Evolutionary conservation across 2,888 invertebrate genomes (phyloP).

Genomic region (Meta bourneti): DNA sequence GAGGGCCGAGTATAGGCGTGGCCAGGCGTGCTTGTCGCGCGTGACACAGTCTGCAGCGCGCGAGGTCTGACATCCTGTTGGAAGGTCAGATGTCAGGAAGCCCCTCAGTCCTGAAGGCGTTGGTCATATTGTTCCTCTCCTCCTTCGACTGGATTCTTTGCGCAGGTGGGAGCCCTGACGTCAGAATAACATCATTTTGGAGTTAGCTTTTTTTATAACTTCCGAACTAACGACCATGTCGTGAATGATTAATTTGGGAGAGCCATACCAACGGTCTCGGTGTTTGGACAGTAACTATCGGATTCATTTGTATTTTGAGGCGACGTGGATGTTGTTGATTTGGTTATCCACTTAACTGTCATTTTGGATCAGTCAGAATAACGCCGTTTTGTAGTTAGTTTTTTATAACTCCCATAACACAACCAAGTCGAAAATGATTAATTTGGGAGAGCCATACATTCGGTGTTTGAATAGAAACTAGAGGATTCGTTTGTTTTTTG

Average conservation of each 20-base stretch:
- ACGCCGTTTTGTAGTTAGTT: too few relatives aligned
- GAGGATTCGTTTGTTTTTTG: too few relatives aligned
- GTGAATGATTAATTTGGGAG: constrained; percentile 52
- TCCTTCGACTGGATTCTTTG: constrained; percentile 43
- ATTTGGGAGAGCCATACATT: constrained; percentile 15
- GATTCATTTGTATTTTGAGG: too few relatives aligned
- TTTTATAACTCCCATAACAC: too few relatives aligned
- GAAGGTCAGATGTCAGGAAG: constrained; percentile 45
- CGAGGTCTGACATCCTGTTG: constrained; percentile 63
- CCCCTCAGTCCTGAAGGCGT: constrained; percentile 64
- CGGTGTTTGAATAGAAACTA: too few relatives aligned
- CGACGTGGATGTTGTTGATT: too few relatives aligned
- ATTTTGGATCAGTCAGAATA: too few relatives aligned
- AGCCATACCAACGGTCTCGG: too few relatives aligned
- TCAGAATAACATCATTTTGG: neutral
- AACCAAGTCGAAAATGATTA: constrained; percentile 39
- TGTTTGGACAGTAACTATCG: too few relatives aligned
- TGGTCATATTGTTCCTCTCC: constrained; percentile 70
- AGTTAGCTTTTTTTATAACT: neutral
- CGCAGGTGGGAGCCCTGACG: constrained; percentile 38
- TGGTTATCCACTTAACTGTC: too few relatives aligned
- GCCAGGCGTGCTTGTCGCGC: constrained; percentile 60
- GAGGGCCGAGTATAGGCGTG: constrained; percentile 49
- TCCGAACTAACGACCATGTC: constrained; percentile 1
- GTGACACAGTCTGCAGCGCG: constrained; percentile 49